phyloP scores from a whole-genome alignment of 2,797 vertebrate species.

The Liasis olivaceus region DNA sequence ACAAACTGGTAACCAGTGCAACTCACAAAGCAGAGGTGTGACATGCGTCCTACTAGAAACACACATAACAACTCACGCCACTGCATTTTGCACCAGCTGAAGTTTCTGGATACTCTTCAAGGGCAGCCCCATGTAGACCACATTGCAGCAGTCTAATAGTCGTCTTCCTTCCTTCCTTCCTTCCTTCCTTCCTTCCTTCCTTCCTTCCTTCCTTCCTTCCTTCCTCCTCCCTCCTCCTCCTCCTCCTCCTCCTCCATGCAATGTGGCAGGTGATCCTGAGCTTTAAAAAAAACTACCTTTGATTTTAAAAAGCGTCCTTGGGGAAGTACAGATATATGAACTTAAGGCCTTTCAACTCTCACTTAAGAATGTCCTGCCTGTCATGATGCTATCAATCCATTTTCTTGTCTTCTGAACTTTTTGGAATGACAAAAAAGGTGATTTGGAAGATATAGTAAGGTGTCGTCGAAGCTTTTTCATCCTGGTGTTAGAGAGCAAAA shows the following conservation, averaged over 20 bases:
- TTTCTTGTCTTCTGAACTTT: conserved; percentile 72
- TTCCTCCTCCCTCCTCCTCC: too few species aligned
- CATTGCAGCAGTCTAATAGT: too few species aligned
- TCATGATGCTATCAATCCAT: conserved; percentile 67
- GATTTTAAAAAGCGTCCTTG: conserved; percentile 49
- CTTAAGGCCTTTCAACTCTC: conserved; percentile 69
- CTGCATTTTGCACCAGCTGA: too few species aligned
- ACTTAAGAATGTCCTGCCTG: conserved; percentile 59
- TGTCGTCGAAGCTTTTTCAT: conserved; percentile 73
- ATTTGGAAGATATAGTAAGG: conserved; percentile 73
- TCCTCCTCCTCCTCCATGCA: conserved; percentile 41
- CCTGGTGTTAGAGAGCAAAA: conserved; percentile 71
- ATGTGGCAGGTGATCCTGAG: conserved; percentile 60
- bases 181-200: too few species aligned
- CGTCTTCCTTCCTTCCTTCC: too few species aligned
- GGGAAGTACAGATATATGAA: conserved; percentile 68
- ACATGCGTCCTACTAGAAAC: too few species aligned
- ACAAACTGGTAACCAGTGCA: too few species aligned
- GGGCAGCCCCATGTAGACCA: too few species aligned
- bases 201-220: neutral
- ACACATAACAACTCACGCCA: too few species aligned
- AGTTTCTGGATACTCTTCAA: too few species aligned
- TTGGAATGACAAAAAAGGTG: conserved; percentile 72
- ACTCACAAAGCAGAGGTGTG: too few species aligned
- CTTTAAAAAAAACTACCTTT: conserved; percentile 62